Conservation (phyloP, 2,113 vertebrate species). For the Abramis brama region DNA sequence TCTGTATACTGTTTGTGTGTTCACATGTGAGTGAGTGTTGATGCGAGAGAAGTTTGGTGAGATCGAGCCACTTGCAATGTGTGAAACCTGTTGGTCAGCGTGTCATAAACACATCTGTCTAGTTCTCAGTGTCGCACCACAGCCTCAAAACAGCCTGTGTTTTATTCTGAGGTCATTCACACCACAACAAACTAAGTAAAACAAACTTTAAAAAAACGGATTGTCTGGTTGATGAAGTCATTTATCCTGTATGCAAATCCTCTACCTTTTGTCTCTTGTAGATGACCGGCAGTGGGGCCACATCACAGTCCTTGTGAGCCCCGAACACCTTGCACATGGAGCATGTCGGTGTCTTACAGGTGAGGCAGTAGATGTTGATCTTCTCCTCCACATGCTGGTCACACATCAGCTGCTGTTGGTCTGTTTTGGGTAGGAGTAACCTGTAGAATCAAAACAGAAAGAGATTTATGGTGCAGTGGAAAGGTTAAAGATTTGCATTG, state of each 20-base stretch:
- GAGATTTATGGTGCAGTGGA: not conserved
- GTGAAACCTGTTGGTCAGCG: conserved; percentile 10
- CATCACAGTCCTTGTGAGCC: conserved; percentile 87
- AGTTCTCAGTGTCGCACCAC: not conserved
- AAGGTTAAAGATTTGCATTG: not conserved
- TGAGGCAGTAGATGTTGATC: conserved; percentile 92
- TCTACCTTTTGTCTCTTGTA: conserved; percentile 86
- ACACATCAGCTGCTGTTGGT: conserved; percentile 83
- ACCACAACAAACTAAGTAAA: conserved; percentile 1
- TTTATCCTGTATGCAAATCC: not conserved
- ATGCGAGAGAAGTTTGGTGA: conserved; percentile 4
- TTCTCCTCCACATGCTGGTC: conserved; percentile 88
- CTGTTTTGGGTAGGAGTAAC: conserved; percentile 79
- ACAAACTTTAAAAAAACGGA: not conserved
- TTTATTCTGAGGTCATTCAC: not conserved
- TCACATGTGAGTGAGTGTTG: conserved; percentile 33
- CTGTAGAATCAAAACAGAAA: conserved; percentile 58
- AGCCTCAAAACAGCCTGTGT: not conserved
- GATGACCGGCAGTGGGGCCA: conserved; percentile 81
- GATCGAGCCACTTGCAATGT: not conserved
- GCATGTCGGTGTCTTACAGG: conserved; percentile 87
- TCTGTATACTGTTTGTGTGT: not conserved
- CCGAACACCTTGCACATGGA: conserved; percentile 95
- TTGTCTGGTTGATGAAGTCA: not conserved
- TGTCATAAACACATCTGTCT: conserved; percentile 20